A percentile compares a stretch with the other conserved stretches of the same genome.
phyloP scores from a whole-genome alignment of 2,797 vertebrate species.

The Galaxias olidus region DNA sequence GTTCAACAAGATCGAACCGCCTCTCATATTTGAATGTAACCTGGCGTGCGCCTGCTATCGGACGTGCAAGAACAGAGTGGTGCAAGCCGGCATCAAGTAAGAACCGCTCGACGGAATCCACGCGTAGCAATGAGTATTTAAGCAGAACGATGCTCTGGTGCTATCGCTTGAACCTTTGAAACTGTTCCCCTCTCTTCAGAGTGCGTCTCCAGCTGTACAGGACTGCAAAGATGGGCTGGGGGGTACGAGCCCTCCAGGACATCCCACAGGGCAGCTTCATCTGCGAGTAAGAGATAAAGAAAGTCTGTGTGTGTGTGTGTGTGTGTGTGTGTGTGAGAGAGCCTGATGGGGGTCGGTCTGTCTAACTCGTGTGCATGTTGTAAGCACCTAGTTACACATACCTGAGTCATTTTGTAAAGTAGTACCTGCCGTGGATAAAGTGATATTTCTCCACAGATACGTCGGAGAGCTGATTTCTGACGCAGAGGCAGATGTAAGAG shows the following conservation, averaged over 20 bases:
- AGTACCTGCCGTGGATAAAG: slow-evolving; percentile 1
- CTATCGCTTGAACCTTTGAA: not conserved
- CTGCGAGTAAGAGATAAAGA: slow-evolving; percentile 89
- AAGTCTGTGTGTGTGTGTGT: no score
- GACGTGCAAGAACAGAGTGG: slow-evolving; percentile 90
- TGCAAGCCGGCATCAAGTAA: slow-evolving; percentile 91
- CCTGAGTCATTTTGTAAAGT: not conserved
- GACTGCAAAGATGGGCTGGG: slow-evolving; percentile 95
- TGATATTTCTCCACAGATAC: slow-evolving; percentile 71
- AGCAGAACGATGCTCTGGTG: not conserved
- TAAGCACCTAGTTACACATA: not conserved
- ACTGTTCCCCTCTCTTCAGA: slow-evolving; percentile 56
- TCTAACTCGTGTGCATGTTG: not conserved
- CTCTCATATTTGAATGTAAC: slow-evolving; percentile 94
- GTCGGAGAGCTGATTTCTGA: slow-evolving; percentile 93
- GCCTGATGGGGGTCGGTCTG: not conserved
- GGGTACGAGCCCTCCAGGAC: slow-evolving; percentile 87
- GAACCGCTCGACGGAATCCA: slow-evolving; percentile 8
- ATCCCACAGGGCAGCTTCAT: slow-evolving; percentile 93
- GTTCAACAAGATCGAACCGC: slow-evolving; percentile 93
- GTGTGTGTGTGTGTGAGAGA: no score
- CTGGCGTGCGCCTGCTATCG: slow-evolving; percentile 90
- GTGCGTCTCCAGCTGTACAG: slow-evolving; percentile 91
- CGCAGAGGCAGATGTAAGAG: slow-evolving; percentile 89
- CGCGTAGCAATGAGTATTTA: no score